Evolutionary conservation across 2,888 invertebrate species (phyloP).

Genomic region (Nudaria mundana): DNA sequence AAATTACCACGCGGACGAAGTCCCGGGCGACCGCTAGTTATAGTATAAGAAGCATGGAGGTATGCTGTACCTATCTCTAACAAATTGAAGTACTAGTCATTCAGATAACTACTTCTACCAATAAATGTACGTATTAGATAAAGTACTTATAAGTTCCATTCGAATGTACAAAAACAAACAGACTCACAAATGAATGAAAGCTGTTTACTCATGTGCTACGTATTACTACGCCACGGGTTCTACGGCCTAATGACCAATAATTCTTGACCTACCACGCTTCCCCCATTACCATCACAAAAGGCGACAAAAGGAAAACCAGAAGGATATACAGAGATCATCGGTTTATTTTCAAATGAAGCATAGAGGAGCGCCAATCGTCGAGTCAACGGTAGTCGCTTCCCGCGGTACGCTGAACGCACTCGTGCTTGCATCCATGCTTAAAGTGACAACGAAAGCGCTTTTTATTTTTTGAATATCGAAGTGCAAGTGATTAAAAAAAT

Average conservation of each 20-base stretch:
- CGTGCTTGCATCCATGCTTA: constrained; percentile 43
- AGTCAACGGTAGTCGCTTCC: constrained; percentile 57
- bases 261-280: constrained; percentile 37
- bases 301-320: constrained; percentile 38
- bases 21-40: no score
- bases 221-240: constrained; percentile 45
- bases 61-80: no score
- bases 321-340: constrained; percentile 36
- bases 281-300: constrained; percentile 22
- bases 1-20: no score
- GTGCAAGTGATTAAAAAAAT: constrained; percentile 41
- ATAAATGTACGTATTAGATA: no score
- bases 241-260: constrained; percentile 41
- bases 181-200: constrained; percentile 50
- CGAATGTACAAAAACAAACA: constrained; percentile 6
- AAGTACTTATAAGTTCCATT: no score
- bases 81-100: no score
- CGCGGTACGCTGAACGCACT: constrained; percentile 53
- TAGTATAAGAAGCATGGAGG: no score
- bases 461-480: constrained; percentile 39
- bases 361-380: constrained; percentile 54
- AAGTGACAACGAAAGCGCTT: constrained; percentile 37
- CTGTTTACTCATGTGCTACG: constrained; percentile 49
- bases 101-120: no score
- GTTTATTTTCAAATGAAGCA: constrained; percentile 56